Evolutionary conservation across 1,140 invertebrate species (phyloP), one percentile per base, ranked within the genome.

Genomic region (Hormaphis cornu): DNA sequence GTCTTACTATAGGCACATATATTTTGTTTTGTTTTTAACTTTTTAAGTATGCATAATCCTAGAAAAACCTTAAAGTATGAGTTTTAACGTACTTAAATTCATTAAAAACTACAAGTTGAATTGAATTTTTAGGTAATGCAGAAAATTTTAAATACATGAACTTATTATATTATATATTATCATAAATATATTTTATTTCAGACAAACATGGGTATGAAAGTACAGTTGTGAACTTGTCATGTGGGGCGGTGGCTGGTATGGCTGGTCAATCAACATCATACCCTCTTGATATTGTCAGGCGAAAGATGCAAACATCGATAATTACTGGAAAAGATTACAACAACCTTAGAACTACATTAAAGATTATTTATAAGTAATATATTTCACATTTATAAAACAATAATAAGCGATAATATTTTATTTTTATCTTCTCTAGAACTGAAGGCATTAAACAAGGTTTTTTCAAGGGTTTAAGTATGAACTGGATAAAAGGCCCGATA

Each of bases 401-500:
- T 1, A 28, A 24, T 69, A n/a, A 24, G 48, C 33, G 42, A 61
- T 58, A 33, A 56, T 10, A 37, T 22, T 48, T 33, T 53, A 46
- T 61, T 42, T 54, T 53, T 75, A 73, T 81, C 72, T 72, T 74
- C 80, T 79, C 69, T 79, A 89, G 87, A 66, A 85, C 88, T 73
- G 95, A 97, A 81, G 95, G 97, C 26, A 77, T 35, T 35, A 35
- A 10, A 35, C 33, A 85, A 71, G 96, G 95, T 0, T 88, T 98
- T 75, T 99, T 93, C 82, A 99, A 99, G 82, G 97, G 96, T 0
- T 83, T 99, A 0, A 95, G 90, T 73, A 95, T 99, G 91, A 99
- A 99, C 81, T 99, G 95, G 93, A 87, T 99, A 3, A 99, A 99
- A 80, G 96, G 96, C 8, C 96, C 96, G 1, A 91, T 98, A 48